These are phyloP conservation scores for Gastracanthus pulcherrimus DNA, from an alignment of 2,888 invertebrate species.

Conservation along the genomic window DNA sequence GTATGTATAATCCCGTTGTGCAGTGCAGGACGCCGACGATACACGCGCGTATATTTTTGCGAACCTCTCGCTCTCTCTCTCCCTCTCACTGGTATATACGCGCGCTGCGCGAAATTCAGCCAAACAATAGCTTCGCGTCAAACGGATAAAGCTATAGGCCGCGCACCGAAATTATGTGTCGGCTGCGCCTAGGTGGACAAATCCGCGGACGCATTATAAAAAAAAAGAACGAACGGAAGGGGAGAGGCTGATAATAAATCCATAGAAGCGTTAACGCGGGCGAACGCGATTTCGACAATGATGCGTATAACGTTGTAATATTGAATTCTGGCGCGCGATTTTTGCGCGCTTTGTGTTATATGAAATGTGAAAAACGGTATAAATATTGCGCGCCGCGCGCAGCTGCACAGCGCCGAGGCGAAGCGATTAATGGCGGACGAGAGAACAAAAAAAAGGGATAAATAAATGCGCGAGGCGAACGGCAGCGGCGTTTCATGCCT, in stretches of 20 bases:
- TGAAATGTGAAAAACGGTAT: background rate
- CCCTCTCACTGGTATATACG: too few species aligned
- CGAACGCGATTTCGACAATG: constrained; percentile 11
- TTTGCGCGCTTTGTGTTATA: constrained; percentile 8
- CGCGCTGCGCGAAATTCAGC: background rate
- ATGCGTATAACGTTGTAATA: background rate
- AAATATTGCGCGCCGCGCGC: background rate
- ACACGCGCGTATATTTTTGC: background rate
- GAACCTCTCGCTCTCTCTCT: too few species aligned
- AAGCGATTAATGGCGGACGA: constrained; percentile 39
- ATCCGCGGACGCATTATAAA: constrained; percentile 7
- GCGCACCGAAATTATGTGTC: constrained; percentile 4
- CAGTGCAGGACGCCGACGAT: background rate
- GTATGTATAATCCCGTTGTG: background rate
- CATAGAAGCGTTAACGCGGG: background rate
- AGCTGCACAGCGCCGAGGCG: background rate
- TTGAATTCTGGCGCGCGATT: background rate
- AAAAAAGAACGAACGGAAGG: background rate
- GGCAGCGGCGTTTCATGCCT: background rate
- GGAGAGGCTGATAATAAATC: constrained; percentile 1
- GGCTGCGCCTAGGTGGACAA: background rate
- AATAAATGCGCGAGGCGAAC: too few species aligned
- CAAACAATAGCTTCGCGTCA: constrained; percentile 17
- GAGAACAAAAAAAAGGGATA: background rate
- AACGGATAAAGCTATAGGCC: too few species aligned